Conservation (phyloP, 1,140 invertebrate genomes). For the Andricus grossulariae region DNA sequence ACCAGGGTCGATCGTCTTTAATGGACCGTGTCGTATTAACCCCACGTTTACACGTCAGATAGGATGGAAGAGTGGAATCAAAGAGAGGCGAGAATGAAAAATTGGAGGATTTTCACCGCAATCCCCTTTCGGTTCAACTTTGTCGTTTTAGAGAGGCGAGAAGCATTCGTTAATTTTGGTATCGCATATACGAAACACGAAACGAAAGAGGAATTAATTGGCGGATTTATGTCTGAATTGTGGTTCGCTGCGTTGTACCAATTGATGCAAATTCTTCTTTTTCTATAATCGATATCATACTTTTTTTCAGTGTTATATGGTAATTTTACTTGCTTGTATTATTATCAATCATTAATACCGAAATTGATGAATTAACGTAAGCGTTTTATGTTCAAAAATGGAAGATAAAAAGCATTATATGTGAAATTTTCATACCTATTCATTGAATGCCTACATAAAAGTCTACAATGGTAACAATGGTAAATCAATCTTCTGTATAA, state of each 20-base stretch:
- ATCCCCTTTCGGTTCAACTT: neutral
- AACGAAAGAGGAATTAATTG: no score
- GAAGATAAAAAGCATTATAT: no score
- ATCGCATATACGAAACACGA: neutral
- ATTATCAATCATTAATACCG: no score
- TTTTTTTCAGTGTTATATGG: no score
- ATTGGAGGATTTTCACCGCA: neutral
- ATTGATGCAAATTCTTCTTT: no score
- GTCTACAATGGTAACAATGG: neutral
- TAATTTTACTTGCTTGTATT: no score
- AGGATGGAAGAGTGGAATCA: conserved; percentile 59
- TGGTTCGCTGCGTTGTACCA: no score
- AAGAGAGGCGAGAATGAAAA: conserved; percentile 28
- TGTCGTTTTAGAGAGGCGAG: neutral
- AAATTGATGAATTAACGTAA: no score
- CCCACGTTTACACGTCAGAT: conserved; percentile 59
- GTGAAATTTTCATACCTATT: neutral
- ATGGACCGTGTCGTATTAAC: conserved; percentile 64
- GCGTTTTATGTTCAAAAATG: no score
- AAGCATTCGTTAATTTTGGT: neutral
- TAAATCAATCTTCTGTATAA: no score
- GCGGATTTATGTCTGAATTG: no score
- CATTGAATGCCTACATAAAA: neutral
- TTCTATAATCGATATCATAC: no score
- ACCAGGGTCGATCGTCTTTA: conserved; percentile 59